A percentile compares a stretch with the other conserved stretches of the same genome.
Conservation (phyloP, 2,797 vertebrate genomes). For the Gastrophryne carolinensis region DNA sequence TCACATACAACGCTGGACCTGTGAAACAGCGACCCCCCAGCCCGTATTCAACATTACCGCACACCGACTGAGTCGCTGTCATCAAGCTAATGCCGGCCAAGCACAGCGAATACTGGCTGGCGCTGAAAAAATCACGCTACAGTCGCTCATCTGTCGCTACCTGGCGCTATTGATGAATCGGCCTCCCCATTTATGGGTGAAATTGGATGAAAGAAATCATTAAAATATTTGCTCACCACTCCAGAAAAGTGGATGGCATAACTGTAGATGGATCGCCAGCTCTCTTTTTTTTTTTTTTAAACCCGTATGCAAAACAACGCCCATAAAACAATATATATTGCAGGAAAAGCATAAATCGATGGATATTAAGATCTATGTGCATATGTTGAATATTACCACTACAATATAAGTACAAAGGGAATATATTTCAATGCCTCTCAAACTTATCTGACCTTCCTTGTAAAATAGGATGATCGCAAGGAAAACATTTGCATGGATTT, state of each 20-base stretch:
- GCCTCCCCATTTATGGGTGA: no score
- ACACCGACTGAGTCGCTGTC: no score
- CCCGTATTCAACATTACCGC: no score
- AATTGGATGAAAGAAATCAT: background rate
- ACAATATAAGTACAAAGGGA: constrained; percentile 66
- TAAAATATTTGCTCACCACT: constrained; percentile 34
- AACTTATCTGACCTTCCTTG: constrained; percentile 77
- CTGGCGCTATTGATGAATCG: no score
- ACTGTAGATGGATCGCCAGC: constrained; percentile 40
- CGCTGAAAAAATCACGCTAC: no score
- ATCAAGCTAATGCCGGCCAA: no score
- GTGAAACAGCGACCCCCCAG: no score
- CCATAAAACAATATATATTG: constrained; percentile 57
- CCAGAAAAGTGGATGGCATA: constrained; percentile 53
- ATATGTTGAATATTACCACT: constrained; percentile 63
- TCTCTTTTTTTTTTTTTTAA: constrained; percentile 35
- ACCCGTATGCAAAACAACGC: constrained; percentile 43
- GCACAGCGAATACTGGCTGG: no score
- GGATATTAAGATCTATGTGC: constrained; percentile 72
- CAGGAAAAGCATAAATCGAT: constrained; percentile 61
- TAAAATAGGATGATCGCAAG: constrained; percentile 63
- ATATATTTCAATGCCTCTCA: constrained; percentile 75
- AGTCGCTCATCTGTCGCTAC: no score
- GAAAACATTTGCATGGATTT: constrained; percentile 78
- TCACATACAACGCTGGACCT: no score